These are phyloP conservation scores for Papilio polyxenes DNA, from an alignment of 1,140 invertebrate species.

Conservation along the genomic window DNA sequence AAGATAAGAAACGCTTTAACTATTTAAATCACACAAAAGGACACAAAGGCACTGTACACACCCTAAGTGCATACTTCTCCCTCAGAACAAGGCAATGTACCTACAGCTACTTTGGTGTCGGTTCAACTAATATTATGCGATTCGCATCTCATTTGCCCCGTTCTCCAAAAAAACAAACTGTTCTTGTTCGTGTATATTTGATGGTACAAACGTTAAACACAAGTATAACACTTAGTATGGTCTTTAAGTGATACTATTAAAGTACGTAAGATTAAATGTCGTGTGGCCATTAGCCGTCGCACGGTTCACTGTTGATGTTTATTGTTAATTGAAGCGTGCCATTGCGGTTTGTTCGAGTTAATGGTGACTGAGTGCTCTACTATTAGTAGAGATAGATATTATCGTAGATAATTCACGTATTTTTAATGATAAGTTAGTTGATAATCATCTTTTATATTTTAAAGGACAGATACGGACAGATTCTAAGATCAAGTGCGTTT, in stretches of 20 bases:
- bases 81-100: no score
- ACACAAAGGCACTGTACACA: no score
- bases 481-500: no score
- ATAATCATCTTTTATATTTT: neutral
- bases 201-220: neutral
- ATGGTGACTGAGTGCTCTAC: neutral
- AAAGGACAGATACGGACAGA: neutral
- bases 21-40: no score
- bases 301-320: constrained; percentile 19
- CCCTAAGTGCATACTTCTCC: no score
- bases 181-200: neutral
- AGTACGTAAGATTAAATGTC: neutral
- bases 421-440: neutral
- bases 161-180: no score
- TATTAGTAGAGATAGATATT: neutral
- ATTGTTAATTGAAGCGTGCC: constrained; percentile 14
- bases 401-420: neutral
- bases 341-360: constrained; percentile 18
- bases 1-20: no score
- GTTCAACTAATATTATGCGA: no score
- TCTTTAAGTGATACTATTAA: constrained; percentile 16
- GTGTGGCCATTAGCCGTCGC: constrained; percentile 4
- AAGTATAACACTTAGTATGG: neutral
- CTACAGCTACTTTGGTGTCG: no score
- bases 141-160: no score